Evolutionary conservation across 2,888 invertebrate genomes (phyloP).

Genomic region (Zaprionus lineosus): DNA sequence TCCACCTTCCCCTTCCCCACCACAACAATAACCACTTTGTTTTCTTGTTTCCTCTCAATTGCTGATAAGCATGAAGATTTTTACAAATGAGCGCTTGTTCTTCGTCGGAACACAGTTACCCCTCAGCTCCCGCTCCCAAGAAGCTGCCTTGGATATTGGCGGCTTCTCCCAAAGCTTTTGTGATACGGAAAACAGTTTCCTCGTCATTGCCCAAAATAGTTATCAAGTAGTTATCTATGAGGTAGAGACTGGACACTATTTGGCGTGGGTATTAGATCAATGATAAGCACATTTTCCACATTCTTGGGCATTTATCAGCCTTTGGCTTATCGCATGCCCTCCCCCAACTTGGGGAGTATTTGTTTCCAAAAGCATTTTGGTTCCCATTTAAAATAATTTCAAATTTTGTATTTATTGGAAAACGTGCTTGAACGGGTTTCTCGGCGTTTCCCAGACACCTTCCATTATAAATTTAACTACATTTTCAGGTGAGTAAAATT

Average conservation of each 20-base stretch:
- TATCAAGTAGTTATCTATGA: background rate
- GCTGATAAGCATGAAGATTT: slow-evolving; percentile 56
- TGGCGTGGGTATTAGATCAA: slow-evolving; percentile 10
- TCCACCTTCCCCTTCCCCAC: too few species aligned
- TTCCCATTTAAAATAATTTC: background rate
- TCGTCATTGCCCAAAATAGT: too few species aligned
- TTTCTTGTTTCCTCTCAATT: slow-evolving; percentile 15
- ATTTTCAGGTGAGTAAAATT: too few species aligned
- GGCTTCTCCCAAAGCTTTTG: background rate
- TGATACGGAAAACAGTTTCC: background rate
- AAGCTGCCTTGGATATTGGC: too few species aligned
- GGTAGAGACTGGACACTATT: background rate
- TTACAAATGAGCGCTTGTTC: slow-evolving; percentile 21
- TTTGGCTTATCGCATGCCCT: slow-evolving; percentile 6
- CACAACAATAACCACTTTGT: too few species aligned
- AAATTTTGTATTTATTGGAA: background rate
- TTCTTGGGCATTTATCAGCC: slow-evolving; percentile 12
- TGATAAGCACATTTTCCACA: slow-evolving; percentile 7
- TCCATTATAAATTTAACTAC: too few species aligned
- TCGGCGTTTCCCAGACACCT: too few species aligned
- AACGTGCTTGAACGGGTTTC: slow-evolving; percentile 3
- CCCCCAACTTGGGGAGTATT: background rate
- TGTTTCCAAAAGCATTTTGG: background rate
- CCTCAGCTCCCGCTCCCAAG: slow-evolving; percentile 15
- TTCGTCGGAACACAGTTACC: background rate